Base-by-base conservation (phyloP, 2,797 vertebrate genomes). In the Rhinatrema bivittatum region DNA sequence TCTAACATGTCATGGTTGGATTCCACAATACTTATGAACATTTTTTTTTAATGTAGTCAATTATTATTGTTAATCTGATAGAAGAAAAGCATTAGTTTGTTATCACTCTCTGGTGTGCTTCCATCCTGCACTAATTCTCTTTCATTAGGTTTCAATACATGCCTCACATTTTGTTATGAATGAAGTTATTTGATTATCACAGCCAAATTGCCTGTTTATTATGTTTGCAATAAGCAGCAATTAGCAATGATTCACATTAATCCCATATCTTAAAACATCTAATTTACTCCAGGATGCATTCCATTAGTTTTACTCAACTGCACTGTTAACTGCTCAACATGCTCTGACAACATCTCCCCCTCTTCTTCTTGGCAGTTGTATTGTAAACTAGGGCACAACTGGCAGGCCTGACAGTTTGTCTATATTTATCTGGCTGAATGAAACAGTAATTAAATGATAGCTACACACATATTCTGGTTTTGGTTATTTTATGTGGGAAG, bases 171-270 rank as follows among this genome's bases (percentile, higher is more conserved):
- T 12, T 18, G 5, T 3, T 10, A 12, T 12, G 10, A 16, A 9
- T 29, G 16, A 10, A 16, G 29, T 16, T 16, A 16, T 18, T 7
- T 12, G 10, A n/a, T n/a, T n/a, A n/a, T n/a, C n/a, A n/a, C n/a
- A n/a, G 45, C 42, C 43, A 56, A 61, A 50, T 59, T 56, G 56
- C 54, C 53, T 61, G 51, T 49, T 58, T 70, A 53, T 70, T 40
- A 41, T 51, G 22, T 42, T 59, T 49, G 55, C 53, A 65, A 56
- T 50, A 63, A 60, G 47, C 39, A 58, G 42, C 55, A 60, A 61
- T 65, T 58, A 70, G 39, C 50, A 53, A 50, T 52, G 47, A 63
- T 68, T 62, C 66, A 62, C 33, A 53, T 54, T 63, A 53, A 54
- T 60, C 43, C 42, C 39, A 31, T 46, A 29, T 32, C 52, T 55